Base-by-base conservation (phyloP, 1,140 invertebrate species). In the Rhizoglyphus robini region DNA sequence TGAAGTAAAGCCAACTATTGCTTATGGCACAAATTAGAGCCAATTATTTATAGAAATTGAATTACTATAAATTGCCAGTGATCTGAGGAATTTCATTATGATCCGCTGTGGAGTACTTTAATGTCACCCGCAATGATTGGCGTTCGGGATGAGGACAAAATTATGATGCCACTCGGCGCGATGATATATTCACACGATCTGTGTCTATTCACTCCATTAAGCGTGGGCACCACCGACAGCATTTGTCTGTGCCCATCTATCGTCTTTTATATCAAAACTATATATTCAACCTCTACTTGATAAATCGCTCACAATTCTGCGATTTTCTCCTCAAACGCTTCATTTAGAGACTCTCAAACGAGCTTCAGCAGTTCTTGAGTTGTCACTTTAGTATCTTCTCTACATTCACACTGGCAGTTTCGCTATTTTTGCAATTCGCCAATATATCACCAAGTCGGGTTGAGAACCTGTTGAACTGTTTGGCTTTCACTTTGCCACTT, bases 1-100 rank as follows among this genome's bases (percentile, higher is more conserved):
- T 54, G 51, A 54, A 54, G 23, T 54, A 54, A 54, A 25, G 51
- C 51, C 51, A 54, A 54, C 51, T 54, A 54, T 54, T 54, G 51
- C 51, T 54, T 8, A 54, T 54, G 51, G 31, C 51, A 54, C 51
- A 54, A 54, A 54, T 54, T 54, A 54, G 51, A 54, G 51, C 15
- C 51, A 32, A 25, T 54, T 54, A 54, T 54, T 54, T 54, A 54
- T 54, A 54, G 51, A 25, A 54, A 54, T 54, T 54, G 51, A 54
- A 54, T 54, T 27, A 54, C 51, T 54, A 54, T 54, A 54, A 54
- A 54, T 54, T 54, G 51, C 20, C 51, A 32, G 23, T 54, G 51
- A 54, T 54, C 23, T 54, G 51, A 32, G 23, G 51, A 27, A 54
- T 25, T 54, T 54, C 51, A 54, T 54, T 54, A 54, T 54, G 51